Conservation (phyloP, 2,797 vertebrate species). For the Megalops cyprinoides region DNA sequence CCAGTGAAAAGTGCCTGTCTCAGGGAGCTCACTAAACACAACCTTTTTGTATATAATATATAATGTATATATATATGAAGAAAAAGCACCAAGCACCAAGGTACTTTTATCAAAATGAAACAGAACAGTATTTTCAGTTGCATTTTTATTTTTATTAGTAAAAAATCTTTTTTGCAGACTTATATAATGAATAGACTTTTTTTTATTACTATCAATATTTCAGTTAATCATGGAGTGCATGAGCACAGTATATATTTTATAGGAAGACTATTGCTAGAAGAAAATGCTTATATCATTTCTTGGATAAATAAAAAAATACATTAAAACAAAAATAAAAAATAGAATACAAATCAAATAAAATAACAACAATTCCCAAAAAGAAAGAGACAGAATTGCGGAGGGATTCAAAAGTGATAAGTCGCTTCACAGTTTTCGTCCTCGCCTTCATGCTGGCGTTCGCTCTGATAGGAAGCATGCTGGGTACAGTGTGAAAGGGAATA, state of each 20-base stretch:
- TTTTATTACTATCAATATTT: conserved; percentile 50
- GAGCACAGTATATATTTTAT: conserved; percentile 83
- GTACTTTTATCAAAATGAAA: no score
- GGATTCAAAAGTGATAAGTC: conserved; percentile 66
- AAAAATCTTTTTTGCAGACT: conserved; percentile 74
- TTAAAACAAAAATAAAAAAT: conserved; percentile 62
- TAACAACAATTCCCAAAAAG: conserved; percentile 39
- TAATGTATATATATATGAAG: neutral
- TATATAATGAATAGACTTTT: conserved; percentile 29
- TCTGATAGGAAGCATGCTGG: conserved; percentile 76
- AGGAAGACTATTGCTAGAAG: conserved; percentile 93
- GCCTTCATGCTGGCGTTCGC: conserved; percentile 80
- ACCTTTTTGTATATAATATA: neutral
- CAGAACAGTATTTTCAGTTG: neutral
- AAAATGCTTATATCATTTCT: conserved; percentile 79
- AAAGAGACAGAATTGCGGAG: conserved; percentile 48
- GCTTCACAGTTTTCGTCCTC: conserved; percentile 78
- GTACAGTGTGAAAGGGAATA: conserved; percentile 49
- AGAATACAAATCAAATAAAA: conserved; percentile 50
- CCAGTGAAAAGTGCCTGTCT: no score
- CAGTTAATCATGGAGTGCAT: conserved; percentile 63
- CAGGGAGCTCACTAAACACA: no score
- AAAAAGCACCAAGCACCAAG: no score
- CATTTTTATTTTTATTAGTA: conserved; percentile 73
- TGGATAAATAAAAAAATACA: conserved; percentile 52